Evolutionary conservation across 2,113 vertebrate genomes (phyloP), one percentile per base, ranked within the genome.

Genomic region (Megaceryle maxima): DNA sequence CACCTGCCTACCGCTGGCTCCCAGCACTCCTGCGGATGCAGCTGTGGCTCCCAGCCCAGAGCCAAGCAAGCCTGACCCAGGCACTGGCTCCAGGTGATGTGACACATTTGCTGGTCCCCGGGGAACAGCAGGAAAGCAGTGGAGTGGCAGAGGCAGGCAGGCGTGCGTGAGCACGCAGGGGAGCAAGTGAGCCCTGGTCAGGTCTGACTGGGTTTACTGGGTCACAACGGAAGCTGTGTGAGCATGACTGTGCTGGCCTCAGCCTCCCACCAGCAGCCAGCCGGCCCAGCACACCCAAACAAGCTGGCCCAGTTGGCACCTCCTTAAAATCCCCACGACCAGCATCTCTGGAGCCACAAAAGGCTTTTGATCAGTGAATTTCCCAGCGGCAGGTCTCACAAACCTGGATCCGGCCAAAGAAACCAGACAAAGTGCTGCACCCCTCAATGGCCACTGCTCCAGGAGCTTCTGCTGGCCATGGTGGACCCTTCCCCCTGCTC

Each of bases 181-280:
- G 11, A 68, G 39, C 16, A 1, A 81, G 79, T 0, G 18, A 68
- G 86, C 75, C 57, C 83, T 0, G 73, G 93, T 97, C 95, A 96
- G 93, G 96, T 95, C 96, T 94, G 87, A 97, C 96, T 89, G 89
- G 96, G 96, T 97, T 96, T 97, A 95, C 93, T 88, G 96, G 96
- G 95, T 92, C 95, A 94, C 26, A 3, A 44, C 2, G 14, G 94
- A 82, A 93, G 92, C 83, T 64, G 70, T 85, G 63, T 5, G 35
- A 96, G 91, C 59, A 10, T 96, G 96, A 96, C 89, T 95, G 68
- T 91, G 87, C 80, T 1, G 7, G 93, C 87, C 89, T 62, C 95
- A 91, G 93, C 93, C 93, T 96, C 91, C 86, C 94, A 96, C 91
- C 37, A 0, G 33, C 88, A 90, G 26, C 80, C 87, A 77, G 89